Evolutionary conservation across 2,797 vertebrate species (phyloP).

Genomic region (Nyctalus aviator): DNA sequence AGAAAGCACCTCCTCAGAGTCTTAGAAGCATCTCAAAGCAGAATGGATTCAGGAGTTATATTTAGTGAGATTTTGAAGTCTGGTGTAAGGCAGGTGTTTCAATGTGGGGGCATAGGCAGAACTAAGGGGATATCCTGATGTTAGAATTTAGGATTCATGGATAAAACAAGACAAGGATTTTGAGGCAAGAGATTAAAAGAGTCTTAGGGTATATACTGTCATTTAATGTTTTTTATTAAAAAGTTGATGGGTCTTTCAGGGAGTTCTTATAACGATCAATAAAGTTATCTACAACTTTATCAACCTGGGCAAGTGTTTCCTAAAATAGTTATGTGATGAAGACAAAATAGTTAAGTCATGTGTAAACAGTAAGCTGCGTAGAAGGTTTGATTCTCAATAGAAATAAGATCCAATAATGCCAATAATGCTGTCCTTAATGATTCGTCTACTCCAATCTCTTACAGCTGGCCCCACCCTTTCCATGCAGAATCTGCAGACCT

Average conservation of each 20-base stretch:
- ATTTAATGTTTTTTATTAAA: slow-evolving; percentile 32
- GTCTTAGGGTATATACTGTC: neutral
- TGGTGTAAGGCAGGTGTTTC: neutral
- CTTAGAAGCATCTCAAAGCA: neutral
- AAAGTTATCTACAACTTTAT: neutral
- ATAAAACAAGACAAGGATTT: neutral
- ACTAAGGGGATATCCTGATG: neutral
- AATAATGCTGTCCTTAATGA: neutral
- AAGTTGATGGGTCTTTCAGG: neutral
- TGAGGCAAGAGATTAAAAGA: neutral
- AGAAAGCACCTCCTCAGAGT: neutral
- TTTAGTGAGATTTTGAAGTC: neutral
- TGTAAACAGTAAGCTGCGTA: neutral
- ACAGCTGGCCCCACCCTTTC: neutral
- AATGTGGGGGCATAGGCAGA: neutral
- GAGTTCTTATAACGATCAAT: neutral
- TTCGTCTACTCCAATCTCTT: neutral
- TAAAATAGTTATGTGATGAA: neutral
- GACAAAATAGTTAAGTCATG: neutral
- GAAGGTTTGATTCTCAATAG: neutral
- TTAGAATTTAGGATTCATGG: neutral
- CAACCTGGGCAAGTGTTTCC: neutral
- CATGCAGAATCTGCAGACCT: neutral
- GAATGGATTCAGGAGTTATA: neutral
- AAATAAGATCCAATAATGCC: neutral